Percentiles rank a stretch among this genome's conserved stretches.
phyloP scores from a whole-genome alignment of 2,113 vertebrate genomes.

The Cairina moschata region DNA sequence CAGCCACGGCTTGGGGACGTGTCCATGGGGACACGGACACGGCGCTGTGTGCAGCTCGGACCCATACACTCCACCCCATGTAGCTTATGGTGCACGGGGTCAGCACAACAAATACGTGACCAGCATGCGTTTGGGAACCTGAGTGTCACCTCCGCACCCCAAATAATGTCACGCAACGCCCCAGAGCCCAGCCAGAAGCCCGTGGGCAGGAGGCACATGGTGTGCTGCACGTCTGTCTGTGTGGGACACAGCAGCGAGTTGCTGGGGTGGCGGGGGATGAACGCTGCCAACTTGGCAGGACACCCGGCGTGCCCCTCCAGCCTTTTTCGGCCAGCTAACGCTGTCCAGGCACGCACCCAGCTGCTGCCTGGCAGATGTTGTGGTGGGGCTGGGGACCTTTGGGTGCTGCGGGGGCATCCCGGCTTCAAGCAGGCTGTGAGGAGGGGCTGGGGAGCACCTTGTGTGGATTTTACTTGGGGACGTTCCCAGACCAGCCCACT shows the following conservation, averaged over 20 bases:
- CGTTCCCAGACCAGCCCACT: not conserved
- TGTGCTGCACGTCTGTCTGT: not conserved
- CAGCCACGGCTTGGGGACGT: accelerated
- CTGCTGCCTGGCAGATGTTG: not conserved
- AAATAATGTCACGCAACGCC: not conserved
- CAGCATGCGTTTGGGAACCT: accelerated
- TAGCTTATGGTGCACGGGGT: accelerated
- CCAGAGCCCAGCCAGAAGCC: not conserved
- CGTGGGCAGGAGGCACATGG: not conserved
- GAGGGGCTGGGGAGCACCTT: not conserved
- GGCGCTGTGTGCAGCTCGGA: accelerated
- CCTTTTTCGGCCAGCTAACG: accelerated
- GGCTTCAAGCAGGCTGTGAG: accelerated
- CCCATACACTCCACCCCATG: accelerated
- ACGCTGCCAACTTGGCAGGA: not conserved
- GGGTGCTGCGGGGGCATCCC: not conserved
- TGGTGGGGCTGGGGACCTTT: accelerated
- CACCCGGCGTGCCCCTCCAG: not conserved
- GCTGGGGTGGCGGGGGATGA: not conserved
- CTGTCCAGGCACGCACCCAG: not conserved
- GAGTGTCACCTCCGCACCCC: accelerated
- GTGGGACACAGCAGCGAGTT: not conserved
- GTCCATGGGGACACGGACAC: not conserved
- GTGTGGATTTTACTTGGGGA: not conserved
- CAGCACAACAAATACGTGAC: accelerated